Conservation (phyloP, 2,888 invertebrate species). For the Hypena proboscidalis region DNA sequence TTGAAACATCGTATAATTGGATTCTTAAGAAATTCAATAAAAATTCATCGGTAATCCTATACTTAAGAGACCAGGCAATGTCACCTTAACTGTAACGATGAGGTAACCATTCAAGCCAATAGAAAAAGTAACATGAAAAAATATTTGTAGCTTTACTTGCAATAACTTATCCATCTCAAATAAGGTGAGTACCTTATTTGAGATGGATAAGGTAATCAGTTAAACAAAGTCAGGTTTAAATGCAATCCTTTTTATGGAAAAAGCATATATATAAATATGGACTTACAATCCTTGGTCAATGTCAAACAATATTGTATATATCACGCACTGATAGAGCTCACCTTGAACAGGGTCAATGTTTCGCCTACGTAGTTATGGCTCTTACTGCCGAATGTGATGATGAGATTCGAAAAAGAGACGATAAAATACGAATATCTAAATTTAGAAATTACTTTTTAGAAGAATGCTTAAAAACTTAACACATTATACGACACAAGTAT, state of each 20-base stretch:
- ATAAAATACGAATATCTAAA: background rate
- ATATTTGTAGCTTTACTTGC: no score
- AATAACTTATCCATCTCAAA: no score
- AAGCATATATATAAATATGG: background rate
- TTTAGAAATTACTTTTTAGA: background rate
- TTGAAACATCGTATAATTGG: no score
- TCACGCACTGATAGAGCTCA: constrained; percentile 55
- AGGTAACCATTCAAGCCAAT: no score
- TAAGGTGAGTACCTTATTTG: no score
- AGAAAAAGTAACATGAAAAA: no score
- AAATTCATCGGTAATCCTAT: no score
- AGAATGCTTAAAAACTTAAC: constrained; percentile 5
- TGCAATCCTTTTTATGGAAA: background rate
- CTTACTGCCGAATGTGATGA: constrained; percentile 14
- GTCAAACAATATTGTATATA: constrained; percentile 44
- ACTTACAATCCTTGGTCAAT: constrained; percentile 42
- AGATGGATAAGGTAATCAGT: no score
- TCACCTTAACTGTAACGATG: no score
- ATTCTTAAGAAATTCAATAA: no score
- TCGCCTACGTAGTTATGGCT: constrained; percentile 53
- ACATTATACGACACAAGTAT: constrained; percentile 12
- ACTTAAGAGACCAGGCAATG: no score
- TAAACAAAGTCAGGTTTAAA: no score
- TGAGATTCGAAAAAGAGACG: constrained; percentile 12
- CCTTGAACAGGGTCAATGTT: constrained; percentile 74